Evolutionary conservation across 53 echinoderm and acorn worm species (phyloP).

Genomic region (Holothuria leucospilota): DNA sequence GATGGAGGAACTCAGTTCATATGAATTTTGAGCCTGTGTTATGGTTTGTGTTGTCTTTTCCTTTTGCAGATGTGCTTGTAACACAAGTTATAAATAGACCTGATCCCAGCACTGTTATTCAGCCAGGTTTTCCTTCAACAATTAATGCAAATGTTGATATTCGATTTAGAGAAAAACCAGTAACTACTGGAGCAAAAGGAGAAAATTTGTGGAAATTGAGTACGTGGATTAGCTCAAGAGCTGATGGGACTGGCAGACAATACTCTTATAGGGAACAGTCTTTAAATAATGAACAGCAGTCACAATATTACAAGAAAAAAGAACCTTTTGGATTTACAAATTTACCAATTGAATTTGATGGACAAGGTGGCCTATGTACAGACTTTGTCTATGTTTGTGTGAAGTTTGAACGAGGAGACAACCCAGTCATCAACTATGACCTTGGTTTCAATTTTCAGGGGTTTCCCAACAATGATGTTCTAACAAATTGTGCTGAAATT

Average conservation of each 20-base stretch:
- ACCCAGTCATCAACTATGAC: conserved; percentile 62
- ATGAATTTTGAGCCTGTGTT: too few species aligned
- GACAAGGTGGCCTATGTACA: conserved; percentile 57
- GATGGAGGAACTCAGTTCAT: too few species aligned
- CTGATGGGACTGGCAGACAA: conserved; percentile 72
- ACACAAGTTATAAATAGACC: conserved; percentile 56
- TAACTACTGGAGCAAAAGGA: conserved; percentile 77
- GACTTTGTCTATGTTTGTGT: conserved; percentile 80
- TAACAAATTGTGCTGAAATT: conserved; percentile 74
- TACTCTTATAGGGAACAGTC: conserved; percentile 56
- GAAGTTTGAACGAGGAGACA: conserved; percentile 72
- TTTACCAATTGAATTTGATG: conserved; percentile 59
- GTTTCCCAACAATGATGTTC: conserved; percentile 57
- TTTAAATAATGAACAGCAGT: conserved; percentile 42
- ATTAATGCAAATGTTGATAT: conserved; percentile 62
- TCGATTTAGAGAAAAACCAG: conserved; percentile 58
- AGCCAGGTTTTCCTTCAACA: conserved; percentile 60
- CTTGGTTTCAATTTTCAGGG: conserved; percentile 64
- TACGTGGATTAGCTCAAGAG: conserved; percentile 75
- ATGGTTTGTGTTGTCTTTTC: not conserved
- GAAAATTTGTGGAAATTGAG: conserved; percentile 84
- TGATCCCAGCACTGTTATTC: conserved; percentile 37
- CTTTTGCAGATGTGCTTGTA: conserved; percentile 65
- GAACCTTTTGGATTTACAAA: conserved; percentile 50
- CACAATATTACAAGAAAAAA: conserved; percentile 60